Percentiles rank a stretch among this genome's conserved stretches.
Evolutionary conservation across 2,113 vertebrate species (phyloP).

Genomic region (Falcunculus frontatus): DNA sequence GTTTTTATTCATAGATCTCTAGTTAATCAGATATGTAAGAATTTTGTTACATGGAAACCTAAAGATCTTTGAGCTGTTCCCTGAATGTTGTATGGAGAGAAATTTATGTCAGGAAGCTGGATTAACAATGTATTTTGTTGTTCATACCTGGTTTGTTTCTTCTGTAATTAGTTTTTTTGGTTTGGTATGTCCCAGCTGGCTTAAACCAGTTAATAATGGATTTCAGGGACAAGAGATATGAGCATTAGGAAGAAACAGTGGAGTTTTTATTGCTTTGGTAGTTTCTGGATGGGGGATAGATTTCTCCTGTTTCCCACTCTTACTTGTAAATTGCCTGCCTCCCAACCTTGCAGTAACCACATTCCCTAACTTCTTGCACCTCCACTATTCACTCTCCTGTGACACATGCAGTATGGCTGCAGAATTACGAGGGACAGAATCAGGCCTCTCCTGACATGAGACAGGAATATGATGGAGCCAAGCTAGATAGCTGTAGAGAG

Average conservation of each 20-base stretch:
- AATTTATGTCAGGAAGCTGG: neutral
- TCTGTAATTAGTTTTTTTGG: neutral
- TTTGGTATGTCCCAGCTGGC: neutral
- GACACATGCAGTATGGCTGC: neutral
- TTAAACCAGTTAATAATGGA: neutral
- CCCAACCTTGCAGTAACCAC: neutral
- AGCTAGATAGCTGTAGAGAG: neutral
- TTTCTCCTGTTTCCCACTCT: neutral
- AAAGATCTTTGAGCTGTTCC: neutral
- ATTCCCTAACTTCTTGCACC: neutral
- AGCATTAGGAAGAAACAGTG: neutral
- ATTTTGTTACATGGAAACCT: neutral
- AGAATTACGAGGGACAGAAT: neutral
- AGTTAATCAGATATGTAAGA: neutral
- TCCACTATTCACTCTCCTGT: neutral
- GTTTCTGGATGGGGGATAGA: neutral
- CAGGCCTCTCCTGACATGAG: neutral
- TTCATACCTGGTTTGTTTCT: neutral
- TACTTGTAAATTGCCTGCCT: neutral
- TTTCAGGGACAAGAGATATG: neutral
- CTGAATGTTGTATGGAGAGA: neutral
- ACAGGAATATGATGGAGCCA: neutral
- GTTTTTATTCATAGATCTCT: neutral
- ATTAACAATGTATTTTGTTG: neutral
- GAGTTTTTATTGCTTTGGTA: neutral